Percentiles rank a stretch among this genome's conserved stretches.
Conservation (phyloP, 2,797 vertebrate genomes). For the Sebastes ruberrimus region DNA sequence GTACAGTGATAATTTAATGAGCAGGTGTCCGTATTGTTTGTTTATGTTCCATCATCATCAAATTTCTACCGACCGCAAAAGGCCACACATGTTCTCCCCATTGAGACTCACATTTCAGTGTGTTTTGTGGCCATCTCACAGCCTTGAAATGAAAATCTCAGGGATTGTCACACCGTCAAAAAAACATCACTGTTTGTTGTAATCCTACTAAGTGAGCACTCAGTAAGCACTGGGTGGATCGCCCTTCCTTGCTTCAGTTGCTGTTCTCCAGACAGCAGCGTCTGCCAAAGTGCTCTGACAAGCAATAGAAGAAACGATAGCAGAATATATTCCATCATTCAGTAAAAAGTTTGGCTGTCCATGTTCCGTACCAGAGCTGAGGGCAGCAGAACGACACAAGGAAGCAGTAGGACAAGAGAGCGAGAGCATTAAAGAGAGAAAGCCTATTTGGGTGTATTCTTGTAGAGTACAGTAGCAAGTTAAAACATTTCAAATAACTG, state of each 20-base stretch:
- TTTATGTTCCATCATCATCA: neutral
- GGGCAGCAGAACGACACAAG: neutral
- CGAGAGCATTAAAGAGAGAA: neutral
- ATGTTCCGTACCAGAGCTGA: neutral
- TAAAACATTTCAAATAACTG: neutral
- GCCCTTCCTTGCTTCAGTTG: neutral
- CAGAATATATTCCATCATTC: neutral
- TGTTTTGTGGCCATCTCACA: neutral
- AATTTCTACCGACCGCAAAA: neutral
- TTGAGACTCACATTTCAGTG: neutral
- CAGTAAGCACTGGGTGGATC: neutral
- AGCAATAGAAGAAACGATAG: neutral
- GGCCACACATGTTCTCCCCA: neutral
- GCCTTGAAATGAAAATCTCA: conserved; percentile 2
- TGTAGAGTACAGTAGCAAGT: neutral
- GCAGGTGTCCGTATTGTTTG: neutral
- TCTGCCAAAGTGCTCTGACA: neutral
- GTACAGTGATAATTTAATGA: neutral
- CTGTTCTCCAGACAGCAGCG: neutral
- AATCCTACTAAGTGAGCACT: neutral
- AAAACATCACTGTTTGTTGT: neutral
- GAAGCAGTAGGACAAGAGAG: neutral
- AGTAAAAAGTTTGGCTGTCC: neutral
- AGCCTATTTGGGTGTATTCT: neutral
- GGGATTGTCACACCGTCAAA: neutral